Conservation (phyloP, 2,797 vertebrate species). For the Phyllotis vaccarum region DNA sequence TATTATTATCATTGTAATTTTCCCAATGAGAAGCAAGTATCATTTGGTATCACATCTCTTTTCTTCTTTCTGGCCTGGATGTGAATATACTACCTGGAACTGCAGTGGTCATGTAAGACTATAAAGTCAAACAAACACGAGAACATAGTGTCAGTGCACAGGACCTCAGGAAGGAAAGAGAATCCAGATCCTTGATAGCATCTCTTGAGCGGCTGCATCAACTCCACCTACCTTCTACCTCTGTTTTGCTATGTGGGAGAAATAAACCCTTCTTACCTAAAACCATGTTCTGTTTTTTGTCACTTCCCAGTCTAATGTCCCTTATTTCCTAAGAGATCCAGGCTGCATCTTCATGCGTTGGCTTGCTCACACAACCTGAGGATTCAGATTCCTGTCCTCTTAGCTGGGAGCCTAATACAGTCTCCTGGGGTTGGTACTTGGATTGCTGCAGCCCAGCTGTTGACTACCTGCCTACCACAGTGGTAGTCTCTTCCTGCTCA, state of each 20-base stretch:
- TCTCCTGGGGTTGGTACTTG: not conserved
- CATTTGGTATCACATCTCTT: not conserved
- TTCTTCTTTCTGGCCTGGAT: conserved; percentile 8
- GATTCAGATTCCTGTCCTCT: not conserved
- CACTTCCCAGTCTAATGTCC: not conserved
- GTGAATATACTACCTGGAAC: conserved; percentile 31
- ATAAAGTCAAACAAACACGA: not conserved
- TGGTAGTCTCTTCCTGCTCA: not conserved
- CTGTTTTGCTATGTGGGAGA: conserved; percentile 7
- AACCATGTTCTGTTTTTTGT: not conserved
- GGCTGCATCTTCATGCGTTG: not conserved
- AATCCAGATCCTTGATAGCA: not conserved
- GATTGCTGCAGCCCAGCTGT: not conserved
- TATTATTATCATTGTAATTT: not conserved
- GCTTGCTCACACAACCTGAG: not conserved
- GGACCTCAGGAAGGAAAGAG: not conserved
- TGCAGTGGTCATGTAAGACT: not conserved
- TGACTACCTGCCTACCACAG: not conserved
- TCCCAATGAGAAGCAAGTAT: not conserved
- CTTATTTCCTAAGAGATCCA: not conserved
- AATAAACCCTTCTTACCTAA: conserved; percentile 8
- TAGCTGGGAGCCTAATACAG: not conserved
- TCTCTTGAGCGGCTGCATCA: not conserved
- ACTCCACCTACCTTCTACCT: not conserved
- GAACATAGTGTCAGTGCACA: not conserved